Evolutionary conservation across 1,140 invertebrate genomes (phyloP).

Genomic region (Trichogramma pretiosum): DNA sequence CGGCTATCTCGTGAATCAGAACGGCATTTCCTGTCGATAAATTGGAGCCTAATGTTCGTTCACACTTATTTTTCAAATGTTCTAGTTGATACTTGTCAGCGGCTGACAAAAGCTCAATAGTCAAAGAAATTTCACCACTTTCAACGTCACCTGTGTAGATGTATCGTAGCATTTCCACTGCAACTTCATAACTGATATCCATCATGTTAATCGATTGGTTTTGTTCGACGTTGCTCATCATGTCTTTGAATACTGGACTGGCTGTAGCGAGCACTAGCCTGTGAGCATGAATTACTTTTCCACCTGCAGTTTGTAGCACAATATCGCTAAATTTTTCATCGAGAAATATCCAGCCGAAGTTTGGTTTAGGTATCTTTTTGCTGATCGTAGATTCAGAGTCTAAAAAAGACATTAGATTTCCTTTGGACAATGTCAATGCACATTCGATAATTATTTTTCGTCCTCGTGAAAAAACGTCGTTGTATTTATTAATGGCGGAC

Average conservation of each 20-base stretch:
- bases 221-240: not conserved
- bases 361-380: too few species aligned
- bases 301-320: not conserved
- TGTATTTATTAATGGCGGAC: too few species aligned
- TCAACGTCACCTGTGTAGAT: too few species aligned
- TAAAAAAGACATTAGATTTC: too few species aligned
- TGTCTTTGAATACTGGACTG: not conserved
- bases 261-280: not conserved
- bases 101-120: slow-evolving; percentile 3
- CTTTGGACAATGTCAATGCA: too few species aligned
- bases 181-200: not conserved
- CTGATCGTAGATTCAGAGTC: too few species aligned
- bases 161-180: not conserved
- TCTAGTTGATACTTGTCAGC: slow-evolving; percentile 9
- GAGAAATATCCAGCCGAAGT: too few species aligned
- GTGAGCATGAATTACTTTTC: not conserved
- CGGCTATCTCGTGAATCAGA: not conserved
- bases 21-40: not conserved
- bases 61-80: slow-evolving; percentile 5
- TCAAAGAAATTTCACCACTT: not conserved
- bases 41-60: not conserved
- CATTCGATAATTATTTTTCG: too few species aligned
- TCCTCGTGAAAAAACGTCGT: too few species aligned
- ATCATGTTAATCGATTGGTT: not conserved
- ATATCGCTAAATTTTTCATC: slow-evolving; percentile 1